Evolutionary conservation across 1,140 invertebrate genomes (phyloP).

Genomic region (Zaprionus davidi): DNA sequence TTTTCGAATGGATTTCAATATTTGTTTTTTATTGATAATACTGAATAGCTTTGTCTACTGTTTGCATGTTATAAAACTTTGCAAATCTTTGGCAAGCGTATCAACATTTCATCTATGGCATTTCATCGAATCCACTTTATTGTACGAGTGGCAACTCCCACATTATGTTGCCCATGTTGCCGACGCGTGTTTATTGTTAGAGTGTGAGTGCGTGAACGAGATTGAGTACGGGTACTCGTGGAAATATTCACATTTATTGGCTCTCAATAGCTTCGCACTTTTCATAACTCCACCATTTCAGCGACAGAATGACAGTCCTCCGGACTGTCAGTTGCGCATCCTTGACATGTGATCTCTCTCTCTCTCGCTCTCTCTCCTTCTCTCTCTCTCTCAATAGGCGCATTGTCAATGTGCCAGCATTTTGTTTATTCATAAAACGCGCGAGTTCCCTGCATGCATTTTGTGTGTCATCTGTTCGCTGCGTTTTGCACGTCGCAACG

Average conservation of each 20-base stretch:
- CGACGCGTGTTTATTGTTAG: constrained; percentile 52
- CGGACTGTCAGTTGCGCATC: not conserved
- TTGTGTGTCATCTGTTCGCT: constrained; percentile 38
- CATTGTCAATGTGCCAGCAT: constrained; percentile 44
- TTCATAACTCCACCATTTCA: not conserved
- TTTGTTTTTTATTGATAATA: constrained; percentile 2
- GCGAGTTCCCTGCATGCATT: constrained; percentile 23
- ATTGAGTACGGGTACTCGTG: constrained; percentile 10
- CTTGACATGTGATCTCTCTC: constrained; percentile 10
- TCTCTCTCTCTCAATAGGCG: constrained; percentile 1
- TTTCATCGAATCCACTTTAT: constrained; percentile 5
- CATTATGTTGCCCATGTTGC: constrained; percentile 3
- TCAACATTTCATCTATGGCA: constrained; percentile 17
- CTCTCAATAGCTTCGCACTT: constrained; percentile 46
- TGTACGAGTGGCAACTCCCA: constrained; percentile 31
- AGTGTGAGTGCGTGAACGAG: not conserved
- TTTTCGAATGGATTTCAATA: not conserved
- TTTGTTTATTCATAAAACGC: constrained; percentile 65
- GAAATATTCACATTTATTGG: constrained; percentile 67
- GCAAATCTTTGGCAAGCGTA: constrained; percentile 11
- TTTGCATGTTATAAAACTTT: constrained; percentile 6
- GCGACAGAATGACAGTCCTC: not conserved
- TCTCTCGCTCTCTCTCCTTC: not conserved
- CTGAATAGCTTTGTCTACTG: constrained; percentile 9
- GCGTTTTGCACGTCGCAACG: constrained; percentile 21